Evolutionary conservation across 2,113 vertebrate species (phyloP).

Genomic region (Hemibagrus wyckioides): DNA sequence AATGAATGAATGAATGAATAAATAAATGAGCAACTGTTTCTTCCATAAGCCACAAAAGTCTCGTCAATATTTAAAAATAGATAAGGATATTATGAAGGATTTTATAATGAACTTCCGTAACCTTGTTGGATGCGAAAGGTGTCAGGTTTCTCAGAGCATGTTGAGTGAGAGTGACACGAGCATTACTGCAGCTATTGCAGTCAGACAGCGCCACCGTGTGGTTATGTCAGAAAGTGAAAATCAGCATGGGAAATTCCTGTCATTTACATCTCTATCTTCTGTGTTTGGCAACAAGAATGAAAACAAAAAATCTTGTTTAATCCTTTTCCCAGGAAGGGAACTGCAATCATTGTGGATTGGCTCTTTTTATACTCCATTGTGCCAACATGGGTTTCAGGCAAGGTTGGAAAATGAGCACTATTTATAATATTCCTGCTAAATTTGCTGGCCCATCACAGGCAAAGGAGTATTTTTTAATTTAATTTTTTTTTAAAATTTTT

Average conservation of each 20-base stretch:
- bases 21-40: no score
- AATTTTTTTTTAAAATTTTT: no score
- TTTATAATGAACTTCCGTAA: no score
- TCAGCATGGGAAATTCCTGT: not conserved
- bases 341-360: not conserved
- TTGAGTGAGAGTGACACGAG: not conserved
- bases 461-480: not conserved
- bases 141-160: not conserved
- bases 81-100: no score
- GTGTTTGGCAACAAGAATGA: not conserved
- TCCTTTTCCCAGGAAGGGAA: not conserved
- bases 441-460: not conserved
- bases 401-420: not conserved
- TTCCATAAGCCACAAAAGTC: no score
- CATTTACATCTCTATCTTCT: not conserved
- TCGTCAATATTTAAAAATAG: no score
- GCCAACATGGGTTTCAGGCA: not conserved
- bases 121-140: no score
- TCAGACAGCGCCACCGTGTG: conserved; percentile 36
- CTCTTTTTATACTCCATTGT: not conserved
- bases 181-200: not conserved
- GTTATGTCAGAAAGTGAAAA: not conserved
- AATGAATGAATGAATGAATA: no score
- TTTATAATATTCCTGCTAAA: not conserved
- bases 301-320: not conserved